Conservation (phyloP, 2,888 invertebrate genomes). For the Drosophila mimica region DNA sequence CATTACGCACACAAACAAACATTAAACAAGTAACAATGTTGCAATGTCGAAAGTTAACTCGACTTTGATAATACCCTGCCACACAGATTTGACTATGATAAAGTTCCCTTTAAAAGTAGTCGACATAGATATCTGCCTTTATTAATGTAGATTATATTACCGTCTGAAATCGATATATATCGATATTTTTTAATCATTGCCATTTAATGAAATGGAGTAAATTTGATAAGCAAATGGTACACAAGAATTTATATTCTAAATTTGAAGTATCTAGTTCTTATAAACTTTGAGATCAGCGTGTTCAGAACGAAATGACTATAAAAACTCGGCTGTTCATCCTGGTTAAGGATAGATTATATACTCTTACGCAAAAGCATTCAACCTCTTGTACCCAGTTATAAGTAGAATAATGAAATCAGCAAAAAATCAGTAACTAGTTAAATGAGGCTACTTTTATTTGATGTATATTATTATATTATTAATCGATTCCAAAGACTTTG, state of each 20-base stretch:
- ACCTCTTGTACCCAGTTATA: neutral
- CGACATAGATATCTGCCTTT: rapidly evolving
- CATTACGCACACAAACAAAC: neutral
- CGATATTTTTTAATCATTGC: neutral
- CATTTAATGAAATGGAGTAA: neutral
- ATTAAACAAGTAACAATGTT: neutral
- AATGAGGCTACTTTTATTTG: neutral
- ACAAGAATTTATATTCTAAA: neutral
- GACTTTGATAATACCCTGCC: neutral
- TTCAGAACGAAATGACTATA: neutral
- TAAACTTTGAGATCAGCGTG: no score
- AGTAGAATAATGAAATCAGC: neutral
- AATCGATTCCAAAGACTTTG: neutral
- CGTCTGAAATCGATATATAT: neutral
- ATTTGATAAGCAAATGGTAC: neutral
- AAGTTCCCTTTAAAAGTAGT: neutral
- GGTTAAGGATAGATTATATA: neutral
- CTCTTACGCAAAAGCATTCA: neutral
- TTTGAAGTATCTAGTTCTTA: no score
- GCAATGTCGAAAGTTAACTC: neutral
- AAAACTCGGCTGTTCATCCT: neutral
- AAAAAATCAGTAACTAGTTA: neutral
- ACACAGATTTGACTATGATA: neutral
- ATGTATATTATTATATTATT: no score
- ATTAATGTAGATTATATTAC: neutral